Evolutionary conservation across 2,797 vertebrate species (phyloP).

Genomic region (Uromys caudimaculatus): DNA sequence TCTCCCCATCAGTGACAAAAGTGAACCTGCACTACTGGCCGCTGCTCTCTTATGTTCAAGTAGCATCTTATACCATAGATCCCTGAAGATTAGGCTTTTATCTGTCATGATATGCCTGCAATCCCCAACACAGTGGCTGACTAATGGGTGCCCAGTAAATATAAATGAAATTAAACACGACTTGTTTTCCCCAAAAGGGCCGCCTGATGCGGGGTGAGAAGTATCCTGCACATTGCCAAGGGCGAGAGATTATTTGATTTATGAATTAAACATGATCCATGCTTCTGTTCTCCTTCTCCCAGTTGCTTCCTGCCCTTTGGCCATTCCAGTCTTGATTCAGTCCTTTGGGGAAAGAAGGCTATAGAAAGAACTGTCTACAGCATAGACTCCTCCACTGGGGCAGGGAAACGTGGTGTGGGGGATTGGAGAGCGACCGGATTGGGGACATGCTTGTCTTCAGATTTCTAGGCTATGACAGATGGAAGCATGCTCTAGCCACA

Average conservation of each 20-base stretch:
- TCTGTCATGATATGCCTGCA: neutral
- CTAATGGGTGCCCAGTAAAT: neutral
- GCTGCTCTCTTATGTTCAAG: neutral
- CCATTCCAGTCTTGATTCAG: neutral
- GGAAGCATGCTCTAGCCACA: neutral
- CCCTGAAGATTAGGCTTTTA: neutral
- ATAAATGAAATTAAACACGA: conserved; percentile 6
- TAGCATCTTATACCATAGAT: neutral
- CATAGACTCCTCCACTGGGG: neutral
- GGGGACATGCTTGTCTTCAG: neutral
- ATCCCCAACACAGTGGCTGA: neutral
- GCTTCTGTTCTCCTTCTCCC: conserved; percentile 4
- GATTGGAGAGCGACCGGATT: neutral
- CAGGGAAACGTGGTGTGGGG: too few relatives aligned
- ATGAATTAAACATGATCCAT: conserved; percentile 63
- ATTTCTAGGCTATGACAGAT: neutral
- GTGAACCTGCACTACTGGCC: neutral
- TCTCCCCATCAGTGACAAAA: neutral
- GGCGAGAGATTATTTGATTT: conserved; percentile 26
- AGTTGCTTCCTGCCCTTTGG: neutral
- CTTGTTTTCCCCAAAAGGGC: conserved; percentile 12
- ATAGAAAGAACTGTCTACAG: neutral
- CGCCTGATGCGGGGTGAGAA: neutral
- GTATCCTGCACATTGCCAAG: neutral
- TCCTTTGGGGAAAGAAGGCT: neutral